A percentile compares a stretch with the other conserved stretches of the same genome.
Evolutionary conservation across 2,113 vertebrate species (phyloP).

Genomic region (Coreoperca whiteheadi): DNA sequence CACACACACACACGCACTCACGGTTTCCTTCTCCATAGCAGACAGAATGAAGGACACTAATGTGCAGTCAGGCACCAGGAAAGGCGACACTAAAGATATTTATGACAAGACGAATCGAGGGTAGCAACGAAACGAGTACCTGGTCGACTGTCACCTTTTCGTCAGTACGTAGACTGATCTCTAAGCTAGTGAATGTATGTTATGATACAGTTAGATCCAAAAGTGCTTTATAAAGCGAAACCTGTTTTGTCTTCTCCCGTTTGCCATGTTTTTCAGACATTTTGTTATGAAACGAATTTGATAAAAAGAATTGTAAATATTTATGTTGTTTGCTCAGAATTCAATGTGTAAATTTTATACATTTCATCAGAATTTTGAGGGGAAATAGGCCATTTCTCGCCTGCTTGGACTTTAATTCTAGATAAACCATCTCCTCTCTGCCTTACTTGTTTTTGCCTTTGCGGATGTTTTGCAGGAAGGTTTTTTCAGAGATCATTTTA

Average conservation of each 20-base stretch:
- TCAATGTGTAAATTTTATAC: conserved; percentile 75
- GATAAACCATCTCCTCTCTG: conserved; percentile 61
- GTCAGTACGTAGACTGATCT: conserved; percentile 33
- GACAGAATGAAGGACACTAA: conserved; percentile 35
- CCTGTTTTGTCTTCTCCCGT: conserved; percentile 51
- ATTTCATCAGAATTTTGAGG: conserved; percentile 62
- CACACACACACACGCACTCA: no score
- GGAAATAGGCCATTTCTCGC: conserved; percentile 36
- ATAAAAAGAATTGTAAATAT: conserved; percentile 80
- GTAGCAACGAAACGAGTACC: conserved; percentile 25
- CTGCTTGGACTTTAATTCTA: conserved; percentile 61
- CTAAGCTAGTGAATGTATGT: conserved; percentile 65
- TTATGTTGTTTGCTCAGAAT: conserved; percentile 71
- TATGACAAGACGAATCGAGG: conserved; percentile 46
- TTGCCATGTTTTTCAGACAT: conserved; percentile 53
- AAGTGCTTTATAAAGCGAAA: conserved; percentile 73
- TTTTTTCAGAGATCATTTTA: conserved; percentile 59
- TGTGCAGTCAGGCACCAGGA: conserved; percentile 26
- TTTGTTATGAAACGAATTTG: conserved; percentile 67
- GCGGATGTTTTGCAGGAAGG: conserved; percentile 55
- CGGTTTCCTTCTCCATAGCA: conserved; percentile 19
- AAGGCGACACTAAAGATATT: conserved; percentile 67
- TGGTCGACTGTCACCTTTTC: conserved; percentile 21
- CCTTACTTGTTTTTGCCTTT: conserved; percentile 72
- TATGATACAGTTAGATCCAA: conserved; percentile 59